Base-by-base conservation (phyloP, 2,888 invertebrate species). In the Acrobasis suavella region DNA sequence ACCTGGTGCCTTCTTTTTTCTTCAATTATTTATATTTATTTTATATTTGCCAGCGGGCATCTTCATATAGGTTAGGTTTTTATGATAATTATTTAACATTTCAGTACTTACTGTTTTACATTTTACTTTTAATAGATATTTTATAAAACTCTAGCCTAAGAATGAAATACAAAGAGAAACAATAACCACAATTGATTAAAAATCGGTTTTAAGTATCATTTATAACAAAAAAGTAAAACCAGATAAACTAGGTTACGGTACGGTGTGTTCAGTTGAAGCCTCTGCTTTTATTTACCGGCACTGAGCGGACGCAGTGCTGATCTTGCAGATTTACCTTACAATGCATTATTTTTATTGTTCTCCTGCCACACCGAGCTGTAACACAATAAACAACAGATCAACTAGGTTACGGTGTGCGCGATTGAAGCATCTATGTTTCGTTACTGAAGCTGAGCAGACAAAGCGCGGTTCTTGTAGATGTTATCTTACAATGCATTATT, bases 321-420 rank as follows among this genome's bases (percentile, higher is more conserved):
- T 60, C 60, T 50, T 60, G 38, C 50, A 60, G 60, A 60, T 60
- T 60, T 60, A 60, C 50, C 50, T 59, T 16, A 60, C 59, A 50
- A 49, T 60, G 60, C 60, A 60, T 60, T 60, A 60, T 60, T 60
- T 60, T 60, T 50, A 60, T 60, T 60, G 38, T 60, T 51, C 38
- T 14, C 9, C 39, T 50, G 17, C 51, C 14, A 60, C 60, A 60
- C 60, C 60, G 60, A 46, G 16, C 0, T 22, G 56, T 46, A 46
- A 56, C 16, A 2, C 37, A 10, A 8, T 1, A 15, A 16, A 17
- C 5, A 12, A 16, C n/a, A 22, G 17, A 22, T 22, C 22, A 3
- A 22, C 22, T 22, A 1, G 22, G 22, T 22, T 1, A n/a, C 42
- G 8, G 16, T 51, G 37, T 52, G 32, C n/a, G 1, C 52, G 32